A percentile compares a stretch with the other conserved stretches of the same genome.
Evolutionary conservation across 2,888 invertebrate species (phyloP).

Genomic region (Drosophila nigritarsus): DNA sequence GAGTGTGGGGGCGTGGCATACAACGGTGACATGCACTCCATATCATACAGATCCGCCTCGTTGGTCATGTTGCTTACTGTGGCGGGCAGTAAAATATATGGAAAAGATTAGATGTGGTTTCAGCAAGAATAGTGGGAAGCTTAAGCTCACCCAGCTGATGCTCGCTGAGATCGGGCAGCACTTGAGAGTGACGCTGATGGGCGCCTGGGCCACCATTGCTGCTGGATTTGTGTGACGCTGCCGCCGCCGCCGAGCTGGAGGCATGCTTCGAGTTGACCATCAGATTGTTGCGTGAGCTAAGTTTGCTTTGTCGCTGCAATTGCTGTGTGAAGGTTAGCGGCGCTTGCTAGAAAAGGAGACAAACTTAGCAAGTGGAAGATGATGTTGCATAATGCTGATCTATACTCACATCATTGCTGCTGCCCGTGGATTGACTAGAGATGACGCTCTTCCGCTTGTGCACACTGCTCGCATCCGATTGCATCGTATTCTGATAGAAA

Average conservation of each 20-base stretch:
- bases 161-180: conserved; percentile 85
- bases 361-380: neutral
- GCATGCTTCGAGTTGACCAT: conserved; percentile 83
- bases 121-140: neutral
- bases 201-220: conserved; percentile 69
- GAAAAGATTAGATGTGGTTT: neutral
- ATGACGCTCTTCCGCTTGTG: conserved; percentile 85
- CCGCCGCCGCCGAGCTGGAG: conserved; percentile 51
- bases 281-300: conserved; percentile 84
- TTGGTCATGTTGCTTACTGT: conserved; percentile 79
- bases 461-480: conserved; percentile 85
- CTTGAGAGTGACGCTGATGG: conserved; percentile 84
- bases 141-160: conserved; percentile 83
- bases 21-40: conserved; percentile 88
- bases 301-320: conserved; percentile 88
- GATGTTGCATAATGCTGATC: no score
- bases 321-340: conserved; percentile 97
- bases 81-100: neutral
- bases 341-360: conserved; percentile 81
- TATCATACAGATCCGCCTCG: conserved; percentile 85
- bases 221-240: conserved; percentile 61
- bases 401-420: conserved; percentile 85
- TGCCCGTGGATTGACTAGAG: conserved; percentile 86
- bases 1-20: conserved; percentile 93
- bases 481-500: conserved; percentile 85